phyloP scores from a whole-genome alignment of 2,888 invertebrate genomes.

The Xestia rhomboidea region DNA sequence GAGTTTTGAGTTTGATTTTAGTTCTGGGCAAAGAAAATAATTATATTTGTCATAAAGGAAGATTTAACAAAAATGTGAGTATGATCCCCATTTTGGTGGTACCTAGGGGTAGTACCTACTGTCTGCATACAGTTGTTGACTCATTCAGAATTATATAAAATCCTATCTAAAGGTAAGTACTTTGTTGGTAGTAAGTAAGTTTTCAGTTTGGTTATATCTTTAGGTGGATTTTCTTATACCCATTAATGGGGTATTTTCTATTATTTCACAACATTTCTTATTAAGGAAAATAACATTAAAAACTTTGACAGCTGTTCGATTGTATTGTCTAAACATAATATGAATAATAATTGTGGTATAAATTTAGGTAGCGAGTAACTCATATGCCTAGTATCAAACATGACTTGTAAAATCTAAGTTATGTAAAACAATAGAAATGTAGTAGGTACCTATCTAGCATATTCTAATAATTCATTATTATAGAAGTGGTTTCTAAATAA shows the following conservation, averaged over 20 bases:
- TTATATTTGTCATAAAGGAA: not conserved
- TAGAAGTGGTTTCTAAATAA: conserved; percentile 4
- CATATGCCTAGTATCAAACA: not conserved
- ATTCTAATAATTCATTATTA: not conserved
- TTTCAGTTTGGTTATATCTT: too few species aligned
- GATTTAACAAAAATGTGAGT: not conserved
- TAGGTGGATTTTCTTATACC: not conserved
- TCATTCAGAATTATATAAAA: not conserved
- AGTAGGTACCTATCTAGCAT: not conserved
- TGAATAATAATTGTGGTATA: conserved; percentile 7
- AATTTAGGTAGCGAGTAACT: not conserved
- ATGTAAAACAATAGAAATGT: not conserved
- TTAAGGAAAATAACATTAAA: conserved; percentile 13
- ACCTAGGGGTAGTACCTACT: not conserved
- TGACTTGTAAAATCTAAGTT: not conserved
- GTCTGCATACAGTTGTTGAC: too few species aligned
- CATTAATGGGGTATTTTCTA: not conserved
- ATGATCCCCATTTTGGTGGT: too few species aligned
- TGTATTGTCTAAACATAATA: not conserved
- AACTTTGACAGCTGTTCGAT: not conserved
- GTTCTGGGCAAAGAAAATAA: not conserved
- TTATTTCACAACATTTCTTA: not conserved
- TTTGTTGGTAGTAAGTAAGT: not conserved
- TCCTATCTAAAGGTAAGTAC: not conserved
- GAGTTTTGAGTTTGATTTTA: too few species aligned